Base-by-base conservation (phyloP, 2,888 invertebrate species). In the Meganola albula region DNA sequence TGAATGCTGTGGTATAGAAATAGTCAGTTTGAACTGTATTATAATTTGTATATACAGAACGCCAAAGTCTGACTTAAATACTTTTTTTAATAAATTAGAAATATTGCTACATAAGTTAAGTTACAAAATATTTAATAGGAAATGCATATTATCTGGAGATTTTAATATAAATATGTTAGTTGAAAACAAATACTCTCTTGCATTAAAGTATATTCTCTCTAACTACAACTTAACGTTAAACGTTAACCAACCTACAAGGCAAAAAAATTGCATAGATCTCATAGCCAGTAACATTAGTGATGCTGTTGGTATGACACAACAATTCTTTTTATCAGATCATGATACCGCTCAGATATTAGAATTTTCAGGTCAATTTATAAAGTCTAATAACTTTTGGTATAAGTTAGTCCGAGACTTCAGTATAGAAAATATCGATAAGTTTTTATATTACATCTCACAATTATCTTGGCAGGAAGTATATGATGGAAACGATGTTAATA, bases 1-100 rank as follows among this genome's bases (percentile, higher is more conserved):
- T 27, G 27, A 27, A 22, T 33, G 29, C 13, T 34, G 34, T 10
- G 34, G 29, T 8, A 25, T 34, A 24, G 34, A 34, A 10, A 34
- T 34, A 14, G 12, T 25, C 2, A 12, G 12, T 27, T 9, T 28
- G 10, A 34, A 28, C 7, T 23, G 11, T 18, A 21, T 26, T 12
- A 8, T 24, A n/a, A 13, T 30, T 10, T 23, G 30, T 16, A 16
- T 24, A 2, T 30, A 30, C 12, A 24, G 24, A 16, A 23, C 13
- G n/a, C 16, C 24, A 10, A 18, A 16, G 11, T 14, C 24, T 12
- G 11, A 9, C 6, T 6, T n/a, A 2, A 11, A 8, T 10, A 5
- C 3, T 14, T 31, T 24, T 11, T 8, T 11, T 4, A 7, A 10
- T 5, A 31, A 16, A 24, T 13, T 31, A 16, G 30, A 30, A 16